Conservation (phyloP, 2,113 vertebrate genomes). For the Morone saxatilis region DNA sequence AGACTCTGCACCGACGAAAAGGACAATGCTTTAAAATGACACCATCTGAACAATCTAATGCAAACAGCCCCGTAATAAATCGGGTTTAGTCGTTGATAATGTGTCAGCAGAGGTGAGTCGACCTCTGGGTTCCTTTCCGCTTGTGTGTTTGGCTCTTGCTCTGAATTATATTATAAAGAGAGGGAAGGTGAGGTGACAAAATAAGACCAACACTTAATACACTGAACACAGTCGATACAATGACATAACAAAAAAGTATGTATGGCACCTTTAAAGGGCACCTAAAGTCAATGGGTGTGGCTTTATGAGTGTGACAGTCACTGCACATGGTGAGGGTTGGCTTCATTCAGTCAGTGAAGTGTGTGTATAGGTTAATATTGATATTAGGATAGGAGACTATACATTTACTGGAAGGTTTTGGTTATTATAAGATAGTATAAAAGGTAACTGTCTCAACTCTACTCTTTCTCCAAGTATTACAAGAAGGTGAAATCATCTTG, state of each 20-base stretch:
- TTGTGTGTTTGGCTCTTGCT: background rate
- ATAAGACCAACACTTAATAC: no score
- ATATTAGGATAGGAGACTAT: background rate
- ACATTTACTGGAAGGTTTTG: background rate
- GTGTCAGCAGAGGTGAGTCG: background rate
- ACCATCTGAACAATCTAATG: background rate
- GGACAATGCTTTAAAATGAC: background rate
- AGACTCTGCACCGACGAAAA: conserved; percentile 84
- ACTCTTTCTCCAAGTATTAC: background rate
- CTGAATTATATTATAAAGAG: background rate
- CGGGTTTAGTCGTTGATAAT: no score
- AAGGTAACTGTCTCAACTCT: background rate
- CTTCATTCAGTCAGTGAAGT: background rate
- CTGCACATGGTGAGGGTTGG: background rate
- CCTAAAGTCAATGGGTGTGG: conserved; percentile 20
- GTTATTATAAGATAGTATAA: background rate
- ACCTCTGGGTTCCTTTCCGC: background rate
- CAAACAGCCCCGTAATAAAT: background rate
- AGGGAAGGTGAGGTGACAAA: background rate
- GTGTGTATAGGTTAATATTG: background rate
- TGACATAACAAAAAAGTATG: background rate
- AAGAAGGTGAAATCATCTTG: background rate
- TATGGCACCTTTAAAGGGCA: background rate
- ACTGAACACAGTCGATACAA: no score
- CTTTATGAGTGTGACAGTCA: background rate